A percentile compares a stretch with the other conserved stretches of the same genome.
These are phyloP conservation scores for Diacarnus erythraeanus DNA, from an alignment of 37 sponge, comb jelly and placozoan genomes.

Conservation along the genomic window DNA sequence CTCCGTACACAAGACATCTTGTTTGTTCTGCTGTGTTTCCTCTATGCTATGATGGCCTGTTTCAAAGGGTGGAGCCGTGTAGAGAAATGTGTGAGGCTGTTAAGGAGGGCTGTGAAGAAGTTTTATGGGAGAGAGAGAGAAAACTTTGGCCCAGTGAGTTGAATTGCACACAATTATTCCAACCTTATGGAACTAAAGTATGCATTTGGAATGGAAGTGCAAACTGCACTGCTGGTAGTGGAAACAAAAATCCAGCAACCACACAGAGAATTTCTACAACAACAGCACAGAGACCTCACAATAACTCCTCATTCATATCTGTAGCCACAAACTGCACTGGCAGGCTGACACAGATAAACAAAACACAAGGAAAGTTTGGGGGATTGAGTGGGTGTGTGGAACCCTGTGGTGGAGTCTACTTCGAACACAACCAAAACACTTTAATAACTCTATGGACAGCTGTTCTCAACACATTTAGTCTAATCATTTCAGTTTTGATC, in stretches of 20 bases:
- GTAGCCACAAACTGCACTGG: constrained; percentile 8
- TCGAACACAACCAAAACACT: constrained; percentile 15
- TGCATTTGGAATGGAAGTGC: constrained; percentile 11
- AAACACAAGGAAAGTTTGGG: constrained; percentile 16
- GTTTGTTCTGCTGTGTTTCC: constrained; percentile 36
- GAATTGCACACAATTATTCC: constrained; percentile 23
- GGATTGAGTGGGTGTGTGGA: constrained; percentile 45
- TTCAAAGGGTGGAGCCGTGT: constrained; percentile 41
- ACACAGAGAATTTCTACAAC: not conserved
- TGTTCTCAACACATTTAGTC: constrained; percentile 3
- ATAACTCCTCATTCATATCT: not conserved
- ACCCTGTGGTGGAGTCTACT: constrained; percentile 53
- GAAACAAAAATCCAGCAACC: not conserved
- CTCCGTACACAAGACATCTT: constrained; percentile 9
- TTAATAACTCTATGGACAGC: constrained; percentile 16
- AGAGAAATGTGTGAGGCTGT: constrained; percentile 44
- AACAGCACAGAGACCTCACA: not conserved
- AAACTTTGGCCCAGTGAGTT: constrained; percentile 16
- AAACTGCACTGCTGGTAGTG: not conserved
- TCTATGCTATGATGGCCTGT: constrained; percentile 7
- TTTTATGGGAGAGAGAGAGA: too few relatives aligned
- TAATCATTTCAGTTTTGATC: constrained; percentile 17
- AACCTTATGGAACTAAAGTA: constrained; percentile 1
- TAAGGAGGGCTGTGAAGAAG: constrained; percentile 26
- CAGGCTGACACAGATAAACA: not conserved